Conservation (phyloP, 2,888 invertebrate genomes). For the Acleris literana region DNA sequence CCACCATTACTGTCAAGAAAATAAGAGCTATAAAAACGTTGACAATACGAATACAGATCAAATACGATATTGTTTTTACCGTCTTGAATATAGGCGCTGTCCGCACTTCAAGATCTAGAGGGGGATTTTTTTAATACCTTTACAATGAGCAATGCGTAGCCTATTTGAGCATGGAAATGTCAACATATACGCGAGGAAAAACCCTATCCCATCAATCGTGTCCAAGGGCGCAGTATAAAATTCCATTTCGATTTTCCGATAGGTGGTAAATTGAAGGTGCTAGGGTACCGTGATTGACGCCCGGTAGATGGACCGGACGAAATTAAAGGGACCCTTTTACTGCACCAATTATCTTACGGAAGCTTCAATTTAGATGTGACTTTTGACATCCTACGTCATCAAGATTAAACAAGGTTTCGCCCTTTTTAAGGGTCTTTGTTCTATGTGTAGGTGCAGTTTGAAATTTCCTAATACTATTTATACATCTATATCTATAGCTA, state of each 20-base stretch:
- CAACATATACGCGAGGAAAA: constrained; percentile 5
- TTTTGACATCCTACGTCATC: constrained; percentile 20
- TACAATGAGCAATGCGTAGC: too few species aligned
- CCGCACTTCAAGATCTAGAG: too few species aligned
- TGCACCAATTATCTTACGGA: constrained; percentile 28
- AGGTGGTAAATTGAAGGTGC: constrained; percentile 29
- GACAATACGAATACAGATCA: too few species aligned
- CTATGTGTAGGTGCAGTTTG: too few species aligned
- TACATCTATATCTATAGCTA: too few species aligned
- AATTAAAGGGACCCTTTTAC: constrained; percentile 32
- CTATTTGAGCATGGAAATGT: not conserved
- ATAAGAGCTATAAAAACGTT: too few species aligned
- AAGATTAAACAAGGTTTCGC: constrained; percentile 5
- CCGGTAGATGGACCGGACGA: constrained; percentile 29
- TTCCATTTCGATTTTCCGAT: constrained; percentile 28
- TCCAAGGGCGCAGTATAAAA: constrained; percentile 10
- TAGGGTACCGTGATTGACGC: constrained; percentile 25
- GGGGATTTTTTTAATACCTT: too few species aligned
- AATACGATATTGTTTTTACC: too few species aligned
- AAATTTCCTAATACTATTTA: too few species aligned
- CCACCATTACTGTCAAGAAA: too few species aligned
- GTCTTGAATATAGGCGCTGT: too few species aligned
- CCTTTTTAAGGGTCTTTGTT: not conserved
- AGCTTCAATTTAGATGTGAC: constrained; percentile 16
- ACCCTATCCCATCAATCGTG: constrained; percentile 18